phyloP scores from a whole-genome alignment of 2,888 invertebrate species.

The Fragum sueziense region DNA sequence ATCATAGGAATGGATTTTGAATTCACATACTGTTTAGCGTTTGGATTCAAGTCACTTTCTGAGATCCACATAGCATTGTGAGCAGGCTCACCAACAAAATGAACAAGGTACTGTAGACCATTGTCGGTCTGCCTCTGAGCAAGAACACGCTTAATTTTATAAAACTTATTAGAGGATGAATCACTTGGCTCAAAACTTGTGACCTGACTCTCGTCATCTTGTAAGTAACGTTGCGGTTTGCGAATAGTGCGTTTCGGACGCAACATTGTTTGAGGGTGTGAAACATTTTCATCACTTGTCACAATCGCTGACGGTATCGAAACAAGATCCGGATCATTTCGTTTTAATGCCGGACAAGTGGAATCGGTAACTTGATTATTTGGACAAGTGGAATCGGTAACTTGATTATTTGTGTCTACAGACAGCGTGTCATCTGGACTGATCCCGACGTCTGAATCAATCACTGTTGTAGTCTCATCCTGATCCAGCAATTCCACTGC shows the following conservation, averaged over 20 bases:
- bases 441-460: too few species aligned
- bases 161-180: not conserved
- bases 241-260: not conserved
- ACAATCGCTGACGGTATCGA: not conserved
- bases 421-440: too few species aligned
- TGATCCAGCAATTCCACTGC: too few species aligned
- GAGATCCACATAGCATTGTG: constrained; percentile 32
- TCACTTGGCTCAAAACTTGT: not conserved
- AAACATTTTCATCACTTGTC: not conserved
- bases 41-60: not conserved
- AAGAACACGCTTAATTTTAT: constrained; percentile 30
- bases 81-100: constrained; percentile 18
- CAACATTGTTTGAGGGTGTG: not conserved
- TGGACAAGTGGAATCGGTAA: too few species aligned
- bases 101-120: constrained; percentile 25
- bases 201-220: not conserved
- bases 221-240: constrained; percentile 3
- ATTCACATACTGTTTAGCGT: not conserved
- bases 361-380: too few species aligned
- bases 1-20: not conserved
- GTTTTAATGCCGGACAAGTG: not conserved
- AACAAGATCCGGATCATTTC: not conserved
- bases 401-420: too few species aligned
- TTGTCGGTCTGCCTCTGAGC: constrained; percentile 17
- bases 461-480: too few species aligned